These are phyloP conservation scores for Loripinus fragilis DNA, from an alignment of 2,888 invertebrate genomes.

Conservation along the genomic window DNA sequence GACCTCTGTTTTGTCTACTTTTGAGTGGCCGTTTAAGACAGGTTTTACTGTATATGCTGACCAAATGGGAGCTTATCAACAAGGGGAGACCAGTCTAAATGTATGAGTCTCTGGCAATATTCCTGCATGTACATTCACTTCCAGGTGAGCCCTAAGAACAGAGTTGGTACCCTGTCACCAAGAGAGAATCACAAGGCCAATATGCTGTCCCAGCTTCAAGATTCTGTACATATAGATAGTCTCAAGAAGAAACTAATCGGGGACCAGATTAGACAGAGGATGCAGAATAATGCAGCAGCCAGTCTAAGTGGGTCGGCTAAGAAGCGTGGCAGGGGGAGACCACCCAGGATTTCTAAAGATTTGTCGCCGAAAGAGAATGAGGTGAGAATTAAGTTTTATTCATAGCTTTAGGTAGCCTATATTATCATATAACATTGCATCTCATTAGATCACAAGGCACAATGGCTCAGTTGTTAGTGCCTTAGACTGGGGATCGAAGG, in stretches of 20 bases:
- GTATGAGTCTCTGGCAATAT: no score
- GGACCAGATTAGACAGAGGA: constrained; percentile 75
- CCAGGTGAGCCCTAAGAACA: constrained; percentile 14
- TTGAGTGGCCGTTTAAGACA: no score
- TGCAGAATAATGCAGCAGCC: constrained; percentile 63
- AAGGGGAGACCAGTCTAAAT: no score
- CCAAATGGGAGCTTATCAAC: no score
- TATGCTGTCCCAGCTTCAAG: constrained; percentile 23
- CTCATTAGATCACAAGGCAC: no score
- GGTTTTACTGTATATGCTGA: no score
- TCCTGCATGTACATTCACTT: no score
- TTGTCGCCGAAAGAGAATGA: constrained; percentile 1
- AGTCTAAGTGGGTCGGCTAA: constrained; percentile 25
- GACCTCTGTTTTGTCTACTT: no score
- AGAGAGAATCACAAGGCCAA: background rate
- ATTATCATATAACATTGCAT: no score
- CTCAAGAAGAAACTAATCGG: constrained; percentile 75
- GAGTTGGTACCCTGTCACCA: background rate
- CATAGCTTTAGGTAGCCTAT: no score
- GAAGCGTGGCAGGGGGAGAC: constrained; percentile 57
- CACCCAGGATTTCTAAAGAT: constrained; percentile 45
- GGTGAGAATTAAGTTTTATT: background rate
- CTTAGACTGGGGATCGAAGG: no score
- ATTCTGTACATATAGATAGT: constrained; percentile 71
- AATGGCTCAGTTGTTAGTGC: no score